Conservation (phyloP, 2,113 vertebrate genomes). For the Paraplagusia blochii region DNA sequence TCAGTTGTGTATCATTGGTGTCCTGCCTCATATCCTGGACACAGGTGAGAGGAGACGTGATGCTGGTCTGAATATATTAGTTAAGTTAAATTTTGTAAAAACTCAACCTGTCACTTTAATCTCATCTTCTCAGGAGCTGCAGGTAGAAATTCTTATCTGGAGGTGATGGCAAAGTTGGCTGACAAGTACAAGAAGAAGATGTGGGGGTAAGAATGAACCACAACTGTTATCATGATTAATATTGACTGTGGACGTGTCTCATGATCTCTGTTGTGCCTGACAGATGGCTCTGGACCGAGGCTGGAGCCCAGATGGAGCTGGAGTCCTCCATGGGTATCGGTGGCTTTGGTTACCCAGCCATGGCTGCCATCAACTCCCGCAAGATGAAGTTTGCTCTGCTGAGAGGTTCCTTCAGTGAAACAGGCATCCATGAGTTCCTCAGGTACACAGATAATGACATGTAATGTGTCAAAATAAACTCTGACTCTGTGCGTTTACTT, state of each 20-base stretch:
- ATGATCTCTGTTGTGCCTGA: background rate
- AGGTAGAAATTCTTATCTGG: constrained; percentile 89
- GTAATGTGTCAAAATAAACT: background rate
- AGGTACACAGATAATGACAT: constrained; percentile 53
- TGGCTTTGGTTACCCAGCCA: constrained; percentile 96
- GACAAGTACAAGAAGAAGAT: constrained; percentile 99
- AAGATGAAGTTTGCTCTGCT: constrained; percentile 97
- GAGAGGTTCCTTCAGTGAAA: constrained; percentile 92
- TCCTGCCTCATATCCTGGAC: constrained; percentile 94
- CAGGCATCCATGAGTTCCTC: constrained; percentile 78
- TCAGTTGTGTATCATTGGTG: constrained; percentile 89
- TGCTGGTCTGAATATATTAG: too few species aligned
- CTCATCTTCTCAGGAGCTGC: constrained; percentile 78
- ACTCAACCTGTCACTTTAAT: background rate
- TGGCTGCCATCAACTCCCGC: constrained; percentile 92
- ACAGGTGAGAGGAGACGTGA: constrained; percentile 77
- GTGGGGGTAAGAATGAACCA: constrained; percentile 87
- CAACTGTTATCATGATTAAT: too few species aligned
- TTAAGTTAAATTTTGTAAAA: too few species aligned
- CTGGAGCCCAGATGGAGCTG: constrained; percentile 88
- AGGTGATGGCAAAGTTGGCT: constrained; percentile 90
- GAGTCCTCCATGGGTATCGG: constrained; percentile 90
- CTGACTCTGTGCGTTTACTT: background rate
- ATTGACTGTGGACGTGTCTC: background rate
- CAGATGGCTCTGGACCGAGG: constrained; percentile 89